Percentiles rank a stretch among this genome's conserved stretches.
phyloP scores from a whole-genome alignment of 2,113 vertebrate species.

The Oncorhynchus mykiss region DNA sequence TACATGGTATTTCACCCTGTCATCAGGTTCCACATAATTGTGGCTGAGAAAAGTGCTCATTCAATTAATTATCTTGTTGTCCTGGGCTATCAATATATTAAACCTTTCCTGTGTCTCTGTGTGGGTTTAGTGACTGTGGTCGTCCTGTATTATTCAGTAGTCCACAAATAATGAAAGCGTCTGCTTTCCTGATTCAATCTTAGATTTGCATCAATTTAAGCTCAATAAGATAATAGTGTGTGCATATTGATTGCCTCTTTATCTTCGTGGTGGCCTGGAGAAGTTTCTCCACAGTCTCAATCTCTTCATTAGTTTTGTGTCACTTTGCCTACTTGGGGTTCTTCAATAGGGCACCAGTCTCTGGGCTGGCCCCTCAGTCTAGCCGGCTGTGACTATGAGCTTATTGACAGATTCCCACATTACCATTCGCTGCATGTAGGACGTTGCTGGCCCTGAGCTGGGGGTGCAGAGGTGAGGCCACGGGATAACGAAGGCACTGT shows the following conservation, averaged over 20 bases:
- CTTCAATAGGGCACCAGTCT: neutral
- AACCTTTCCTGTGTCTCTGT: no score
- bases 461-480: constrained; percentile 7
- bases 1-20: neutral
- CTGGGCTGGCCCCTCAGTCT: neutral
- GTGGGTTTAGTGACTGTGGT: no score
- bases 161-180: no score
- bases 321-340: neutral
- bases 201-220: neutral
- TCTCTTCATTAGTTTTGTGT: constrained; percentile 3
- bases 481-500: constrained; percentile 1
- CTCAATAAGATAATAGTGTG: neutral
- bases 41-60: no score
- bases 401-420: constrained; percentile 3
- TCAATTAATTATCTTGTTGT: no score
- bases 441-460: neutral
- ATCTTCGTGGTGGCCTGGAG: neutral
- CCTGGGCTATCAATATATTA: no score
- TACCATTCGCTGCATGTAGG: constrained; percentile 2
- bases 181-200: neutral
- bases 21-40: no score
- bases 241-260: neutral
- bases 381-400: neutral
- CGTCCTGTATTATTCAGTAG: no score
- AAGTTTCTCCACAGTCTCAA: neutral